Percentiles rank a stretch among this genome's conserved stretches.
Evolutionary conservation across 2,888 invertebrate genomes (phyloP).

Genomic region (Glaucopsyche alexis): DNA sequence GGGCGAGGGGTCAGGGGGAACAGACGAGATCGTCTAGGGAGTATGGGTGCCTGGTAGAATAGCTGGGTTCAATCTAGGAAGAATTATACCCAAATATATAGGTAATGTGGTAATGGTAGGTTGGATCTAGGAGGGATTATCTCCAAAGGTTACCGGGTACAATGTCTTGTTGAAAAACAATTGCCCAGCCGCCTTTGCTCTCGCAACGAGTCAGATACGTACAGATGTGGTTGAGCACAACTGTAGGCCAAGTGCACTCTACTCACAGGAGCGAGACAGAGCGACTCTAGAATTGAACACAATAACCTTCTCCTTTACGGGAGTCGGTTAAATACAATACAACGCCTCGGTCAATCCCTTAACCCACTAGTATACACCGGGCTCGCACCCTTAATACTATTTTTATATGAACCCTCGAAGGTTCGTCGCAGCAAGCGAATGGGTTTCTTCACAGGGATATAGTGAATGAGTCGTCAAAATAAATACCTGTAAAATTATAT

Average conservation of each 20-base stretch:
- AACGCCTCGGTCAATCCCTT: slow-evolving; percentile 62
- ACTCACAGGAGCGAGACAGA: slow-evolving; percentile 50
- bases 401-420: slow-evolving; percentile 61
- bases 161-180: slow-evolving; percentile 79
- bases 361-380: slow-evolving; percentile 69
- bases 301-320: neutral
- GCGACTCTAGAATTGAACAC: slow-evolving; percentile 45
- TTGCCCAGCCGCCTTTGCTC: slow-evolving; percentile 68
- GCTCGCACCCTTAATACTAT: slow-evolving; percentile 67
- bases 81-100: neutral
- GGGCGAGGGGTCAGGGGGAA: slow-evolving; percentile 18
- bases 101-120: neutral
- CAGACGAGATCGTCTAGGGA: neutral
- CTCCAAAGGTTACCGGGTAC: slow-evolving; percentile 60
- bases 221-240: slow-evolving; percentile 73
- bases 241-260: slow-evolving; percentile 59
- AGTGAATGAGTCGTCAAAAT: slow-evolving; percentile 39
- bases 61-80: neutral
- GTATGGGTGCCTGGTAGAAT: neutral
- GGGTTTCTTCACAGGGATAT: slow-evolving; percentile 66
- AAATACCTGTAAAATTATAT: slow-evolving; percentile 58
- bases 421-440: slow-evolving; percentile 57
- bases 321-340: slow-evolving; percentile 36
- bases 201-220: slow-evolving; percentile 62
- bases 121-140: slow-evolving; percentile 31